Conservation (phyloP, 2,888 invertebrate genomes). For the Serrognathus titanus region DNA sequence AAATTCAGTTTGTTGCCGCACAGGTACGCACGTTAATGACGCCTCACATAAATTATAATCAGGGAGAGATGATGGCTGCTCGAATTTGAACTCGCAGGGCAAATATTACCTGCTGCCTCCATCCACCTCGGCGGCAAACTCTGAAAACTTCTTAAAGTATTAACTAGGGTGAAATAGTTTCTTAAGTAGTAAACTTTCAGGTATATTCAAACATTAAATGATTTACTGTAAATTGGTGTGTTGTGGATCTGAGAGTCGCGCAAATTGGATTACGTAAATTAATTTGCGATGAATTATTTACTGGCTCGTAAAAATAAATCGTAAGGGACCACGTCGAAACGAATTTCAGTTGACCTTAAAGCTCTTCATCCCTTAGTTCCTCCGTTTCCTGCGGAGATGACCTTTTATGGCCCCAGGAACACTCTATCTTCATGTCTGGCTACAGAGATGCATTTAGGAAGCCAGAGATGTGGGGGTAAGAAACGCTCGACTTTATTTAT, state of each 20-base stretch:
- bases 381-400: slow-evolving; percentile 33
- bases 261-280: slow-evolving; percentile 12
- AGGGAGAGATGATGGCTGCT: slow-evolving; percentile 34
- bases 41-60: slow-evolving; percentile 41
- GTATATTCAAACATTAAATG: slow-evolving; percentile 25
- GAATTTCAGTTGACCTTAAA: slow-evolving; percentile 21
- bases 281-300: neutral
- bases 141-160: slow-evolving; percentile 34
- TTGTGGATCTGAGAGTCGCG: slow-evolving; percentile 7
- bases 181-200: slow-evolving; percentile 32
- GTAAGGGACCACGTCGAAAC: no score
- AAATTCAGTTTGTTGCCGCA: slow-evolving; percentile 33
- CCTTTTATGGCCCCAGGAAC: slow-evolving; percentile 31
- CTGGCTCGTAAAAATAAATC: no score
- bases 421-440: slow-evolving; percentile 29
- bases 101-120: slow-evolving; percentile 10
- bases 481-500: no score
- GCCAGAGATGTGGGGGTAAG: slow-evolving; percentile 19
- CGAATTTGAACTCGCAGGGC: slow-evolving; percentile 28
- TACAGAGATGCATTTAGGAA: slow-evolving; percentile 31
- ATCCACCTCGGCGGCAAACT: slow-evolving; percentile 20
- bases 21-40: slow-evolving; percentile 35
- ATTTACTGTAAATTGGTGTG: slow-evolving; percentile 28
- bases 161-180: slow-evolving; percentile 37
- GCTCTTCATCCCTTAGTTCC: slow-evolving; percentile 25